A percentile compares a stretch with the other conserved stretches of the same genome.
Evolutionary conservation across 2,888 invertebrate genomes (phyloP).

Genomic region (Agriopis marginaria): DNA sequence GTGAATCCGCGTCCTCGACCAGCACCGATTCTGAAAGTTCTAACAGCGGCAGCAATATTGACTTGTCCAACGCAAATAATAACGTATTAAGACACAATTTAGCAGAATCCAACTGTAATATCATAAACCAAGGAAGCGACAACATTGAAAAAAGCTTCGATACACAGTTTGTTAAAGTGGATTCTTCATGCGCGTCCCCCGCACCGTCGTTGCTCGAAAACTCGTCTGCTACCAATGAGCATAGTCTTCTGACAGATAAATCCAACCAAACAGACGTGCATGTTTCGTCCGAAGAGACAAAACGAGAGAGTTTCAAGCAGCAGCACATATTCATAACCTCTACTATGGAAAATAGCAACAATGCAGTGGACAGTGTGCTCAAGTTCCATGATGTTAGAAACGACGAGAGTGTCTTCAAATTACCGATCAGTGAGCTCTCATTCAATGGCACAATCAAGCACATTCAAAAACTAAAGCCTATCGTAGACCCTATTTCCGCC

Average conservation of each 20-base stretch:
- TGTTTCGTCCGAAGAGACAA: constrained; percentile 74
- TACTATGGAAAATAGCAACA: constrained; percentile 84
- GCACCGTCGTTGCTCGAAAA: constrained; percentile 64
- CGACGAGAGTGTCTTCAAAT: constrained; percentile 74
- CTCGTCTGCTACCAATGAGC: constrained; percentile 68
- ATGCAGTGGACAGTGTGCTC: constrained; percentile 80
- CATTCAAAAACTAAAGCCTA: constrained; percentile 78
- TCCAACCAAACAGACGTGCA: constrained; percentile 68
- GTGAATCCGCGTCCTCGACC: constrained; percentile 55
- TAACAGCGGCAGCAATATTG: constrained; percentile 71
- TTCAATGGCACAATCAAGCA: constrained; percentile 83
- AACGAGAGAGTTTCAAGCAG: constrained; percentile 65
- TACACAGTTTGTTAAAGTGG: constrained; percentile 63
- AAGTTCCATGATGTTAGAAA: constrained; percentile 72
- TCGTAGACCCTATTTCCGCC: constrained; percentile 77
- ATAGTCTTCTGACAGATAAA: constrained; percentile 70
- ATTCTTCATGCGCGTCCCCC: constrained; percentile 66
- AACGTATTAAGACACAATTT: constrained; percentile 65
- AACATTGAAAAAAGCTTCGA: constrained; percentile 64
- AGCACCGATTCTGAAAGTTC: constrained; percentile 64
- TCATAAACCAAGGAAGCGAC: constrained; percentile 56
- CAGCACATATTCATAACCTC: constrained; percentile 78
- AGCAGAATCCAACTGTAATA: constrained; percentile 59
- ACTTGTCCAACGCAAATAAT: constrained; percentile 65
- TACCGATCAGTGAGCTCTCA: constrained; percentile 78